These are phyloP conservation scores for Laterallus jamaicensis DNA, from an alignment of 2,113 vertebrate genomes.

Conservation along the genomic window DNA sequence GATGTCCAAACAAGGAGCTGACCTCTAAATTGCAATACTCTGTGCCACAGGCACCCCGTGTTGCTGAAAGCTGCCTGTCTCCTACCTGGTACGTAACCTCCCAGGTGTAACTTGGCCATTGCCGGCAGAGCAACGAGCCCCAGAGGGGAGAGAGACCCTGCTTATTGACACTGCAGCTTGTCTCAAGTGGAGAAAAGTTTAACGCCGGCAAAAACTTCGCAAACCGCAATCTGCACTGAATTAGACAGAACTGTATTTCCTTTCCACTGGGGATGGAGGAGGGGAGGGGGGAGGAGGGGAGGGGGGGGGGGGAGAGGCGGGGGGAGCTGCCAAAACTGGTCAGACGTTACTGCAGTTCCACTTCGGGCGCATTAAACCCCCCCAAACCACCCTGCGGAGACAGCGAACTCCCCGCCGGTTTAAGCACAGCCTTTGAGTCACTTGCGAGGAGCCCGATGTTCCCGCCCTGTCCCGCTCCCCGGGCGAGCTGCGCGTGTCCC, in stretches of 20 bases:
- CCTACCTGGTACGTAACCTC: background rate
- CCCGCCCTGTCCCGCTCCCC: background rate
- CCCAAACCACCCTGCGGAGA: background rate
- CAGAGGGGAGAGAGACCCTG: background rate
- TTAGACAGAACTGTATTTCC: background rate
- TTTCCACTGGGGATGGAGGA: background rate
- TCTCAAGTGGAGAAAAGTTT: background rate
- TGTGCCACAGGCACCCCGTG: background rate
- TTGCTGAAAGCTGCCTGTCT: background rate
- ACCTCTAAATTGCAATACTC: background rate
- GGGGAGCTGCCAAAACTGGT: background rate
- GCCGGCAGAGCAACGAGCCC: background rate
- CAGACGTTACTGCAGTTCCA: background rate
- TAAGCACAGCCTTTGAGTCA: accelerated
- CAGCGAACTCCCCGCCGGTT: background rate
- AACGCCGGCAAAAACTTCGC: background rate
- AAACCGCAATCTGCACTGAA: background rate
- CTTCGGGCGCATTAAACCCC: background rate
- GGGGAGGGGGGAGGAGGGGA: too few relatives aligned
- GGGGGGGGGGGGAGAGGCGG: background rate
- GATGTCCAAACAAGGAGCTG: slow-evolving; percentile 59
- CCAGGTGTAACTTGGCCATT: accelerated
- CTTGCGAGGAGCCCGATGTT: background rate
- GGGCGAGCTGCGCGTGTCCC: background rate
- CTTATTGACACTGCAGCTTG: background rate